Evolutionary conservation across 2,113 vertebrate genomes (phyloP), one percentile per base, ranked within the genome.

Genomic region (Phylloscopus trochilus): DNA sequence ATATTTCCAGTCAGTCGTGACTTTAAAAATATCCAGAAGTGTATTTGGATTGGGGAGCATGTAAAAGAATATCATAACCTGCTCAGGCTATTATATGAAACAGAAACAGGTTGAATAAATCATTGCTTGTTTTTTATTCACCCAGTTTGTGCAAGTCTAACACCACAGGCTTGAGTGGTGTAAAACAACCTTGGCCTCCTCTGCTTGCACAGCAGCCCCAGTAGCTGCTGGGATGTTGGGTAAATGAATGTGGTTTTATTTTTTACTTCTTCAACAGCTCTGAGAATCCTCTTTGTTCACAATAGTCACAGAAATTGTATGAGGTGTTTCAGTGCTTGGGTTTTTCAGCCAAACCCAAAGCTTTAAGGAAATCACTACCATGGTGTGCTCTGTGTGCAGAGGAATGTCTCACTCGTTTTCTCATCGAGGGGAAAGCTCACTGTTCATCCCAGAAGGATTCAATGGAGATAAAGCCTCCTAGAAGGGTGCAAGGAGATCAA

Each of bases 191-290:
- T 53, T n/a, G 67, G 28, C 9, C 31, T 85, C 26, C 15, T 43
- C 35, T 46, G 23, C 22, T 9, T 55, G 46, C 22, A 30, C 51
- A 44, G 56, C 84, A 91, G 78, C 26, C 64, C 52, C 73, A 15
- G 49, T 9, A 75, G 60, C 3, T 66, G 78, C 73, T 94, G 76
- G 35, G 89, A 53, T 76, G 41, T 30, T 86, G 92, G 59, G 52
- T 85, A 85, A 87, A 80, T 81, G 7, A 68, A 46, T 68, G n/a
- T 89, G 69, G 53, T 88, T 96, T 96, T 95, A 72, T 97, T 96
- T 92, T 92, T 23, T 78, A 30, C 33, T 62, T 95, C 74, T 80
- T 89, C 90, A 94, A 49, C 87, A 91, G 41, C 78, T 95, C 85
- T 89, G 90, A 94, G 31, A 53, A 69, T 87, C 93, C 87, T 86